A percentile compares a stretch with the other conserved stretches of the same genome.
Conservation (phyloP, 2,888 invertebrate genomes). For the Ametastegia equiseti region DNA sequence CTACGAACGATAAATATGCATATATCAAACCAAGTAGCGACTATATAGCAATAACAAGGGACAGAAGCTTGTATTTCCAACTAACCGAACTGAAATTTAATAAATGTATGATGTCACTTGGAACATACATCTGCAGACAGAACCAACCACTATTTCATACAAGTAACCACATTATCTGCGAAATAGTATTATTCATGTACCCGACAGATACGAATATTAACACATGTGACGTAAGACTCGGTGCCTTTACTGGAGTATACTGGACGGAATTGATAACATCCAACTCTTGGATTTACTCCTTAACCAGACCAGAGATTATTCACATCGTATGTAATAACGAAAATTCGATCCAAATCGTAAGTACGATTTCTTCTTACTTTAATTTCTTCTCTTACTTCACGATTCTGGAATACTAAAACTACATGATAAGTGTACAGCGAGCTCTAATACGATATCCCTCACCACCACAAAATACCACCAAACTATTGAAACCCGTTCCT, state of each 20-base stretch:
- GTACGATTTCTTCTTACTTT: too few species aligned
- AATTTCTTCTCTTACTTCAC: too few species aligned
- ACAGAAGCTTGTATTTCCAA: neutral
- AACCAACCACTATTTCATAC: conserved; percentile 3
- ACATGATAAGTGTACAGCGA: neutral
- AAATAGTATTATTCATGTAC: neutral
- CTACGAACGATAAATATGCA: neutral
- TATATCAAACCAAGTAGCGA: neutral
- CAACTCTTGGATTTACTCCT: neutral
- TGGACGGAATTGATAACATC: neutral
- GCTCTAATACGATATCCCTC: neutral
- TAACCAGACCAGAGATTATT: neutral
- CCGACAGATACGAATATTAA: neutral
- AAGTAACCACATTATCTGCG: neutral
- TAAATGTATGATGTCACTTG: conserved; percentile 9
- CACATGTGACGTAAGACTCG: conserved; percentile 3
- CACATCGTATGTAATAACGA: neutral
- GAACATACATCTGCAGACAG: neutral
- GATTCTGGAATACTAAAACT: neutral
- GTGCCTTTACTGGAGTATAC: neutral
- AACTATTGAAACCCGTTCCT: neutral
- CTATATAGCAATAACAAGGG: neutral
- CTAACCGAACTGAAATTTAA: neutral
- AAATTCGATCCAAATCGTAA: neutral
- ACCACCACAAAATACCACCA: neutral